Evolutionary conservation across 2,888 invertebrate genomes (phyloP).

Genomic region (Pediacus dermestoides): DNA sequence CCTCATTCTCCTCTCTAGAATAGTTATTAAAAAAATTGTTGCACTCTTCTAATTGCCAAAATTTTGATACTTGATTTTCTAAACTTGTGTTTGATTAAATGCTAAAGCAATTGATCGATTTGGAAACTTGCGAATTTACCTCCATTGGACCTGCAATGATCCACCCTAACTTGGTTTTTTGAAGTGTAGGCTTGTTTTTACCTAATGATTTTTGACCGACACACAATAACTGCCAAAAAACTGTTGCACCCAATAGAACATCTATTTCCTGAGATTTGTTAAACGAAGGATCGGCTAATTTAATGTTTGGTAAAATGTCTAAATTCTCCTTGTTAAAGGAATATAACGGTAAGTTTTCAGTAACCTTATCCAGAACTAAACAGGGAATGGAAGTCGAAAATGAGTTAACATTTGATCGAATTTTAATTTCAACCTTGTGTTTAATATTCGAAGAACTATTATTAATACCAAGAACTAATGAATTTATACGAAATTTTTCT

Average conservation of each 20-base stretch:
- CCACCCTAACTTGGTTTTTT: conserved; percentile 16
- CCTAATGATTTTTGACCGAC: conserved; percentile 10
- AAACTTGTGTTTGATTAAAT: conserved; percentile 1
- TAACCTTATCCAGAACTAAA: conserved; percentile 7
- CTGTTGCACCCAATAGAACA: conserved; percentile 4
- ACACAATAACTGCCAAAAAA: conserved; percentile 4
- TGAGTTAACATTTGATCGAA: conserved; percentile 4
- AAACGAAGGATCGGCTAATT: conserved; percentile 12
- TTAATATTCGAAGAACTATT: neutral
- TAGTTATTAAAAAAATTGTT: neutral
- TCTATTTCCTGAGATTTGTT: conserved; percentile 3
- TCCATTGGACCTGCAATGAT: conserved; percentile 10
- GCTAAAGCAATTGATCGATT: neutral
- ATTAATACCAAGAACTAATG: neutral
- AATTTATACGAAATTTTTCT: too few relatives aligned
- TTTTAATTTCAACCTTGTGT: neutral
- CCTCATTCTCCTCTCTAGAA: conserved; percentile 8
- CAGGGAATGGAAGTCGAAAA: conserved; percentile 6
- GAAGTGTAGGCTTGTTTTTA: conserved; percentile 8
- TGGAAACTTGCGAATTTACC: neutral
- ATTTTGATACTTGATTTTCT: conserved; percentile 7
- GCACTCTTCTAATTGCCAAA: conserved; percentile 14
- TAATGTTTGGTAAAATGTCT: conserved; percentile 4
- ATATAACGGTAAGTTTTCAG: conserved; percentile 4
- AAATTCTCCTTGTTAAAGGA: conserved; percentile 1